Evolutionary conservation across 2,888 invertebrate species (phyloP).

Genomic region (Alsophila aescularia): DNA sequence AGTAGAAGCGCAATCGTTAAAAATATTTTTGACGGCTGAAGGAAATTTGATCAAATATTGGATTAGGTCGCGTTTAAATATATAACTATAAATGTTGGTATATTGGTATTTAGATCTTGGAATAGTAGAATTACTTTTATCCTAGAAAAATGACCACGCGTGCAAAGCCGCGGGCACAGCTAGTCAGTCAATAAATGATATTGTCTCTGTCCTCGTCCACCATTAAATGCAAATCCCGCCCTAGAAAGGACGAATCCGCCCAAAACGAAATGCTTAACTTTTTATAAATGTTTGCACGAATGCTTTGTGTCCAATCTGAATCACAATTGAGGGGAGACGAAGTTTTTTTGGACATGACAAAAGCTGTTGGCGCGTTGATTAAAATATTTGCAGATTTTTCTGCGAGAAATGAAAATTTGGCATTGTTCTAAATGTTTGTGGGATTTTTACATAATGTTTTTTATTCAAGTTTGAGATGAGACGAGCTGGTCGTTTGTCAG

Average conservation of each 20-base stretch:
- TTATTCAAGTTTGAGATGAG: no score
- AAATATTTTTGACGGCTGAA: no score
- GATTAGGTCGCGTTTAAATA: no score
- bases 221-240: conserved; percentile 60
- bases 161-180: no score
- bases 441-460: conserved; percentile 15
- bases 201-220: conserved; percentile 31
- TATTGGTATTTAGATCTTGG: no score
- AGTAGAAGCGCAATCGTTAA: no score
- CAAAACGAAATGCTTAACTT: conserved; percentile 63
- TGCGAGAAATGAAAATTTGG: conserved; percentile 24
- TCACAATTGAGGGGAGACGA: conserved; percentile 58
- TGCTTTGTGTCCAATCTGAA: conserved; percentile 67
- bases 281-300: conserved; percentile 71
- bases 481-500: neutral
- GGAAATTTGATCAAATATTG: no score
- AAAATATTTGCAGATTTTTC: conserved; percentile 68
- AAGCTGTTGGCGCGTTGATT: conserved; percentile 68
- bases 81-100: no score
- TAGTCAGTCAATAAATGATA: conserved; percentile 40
- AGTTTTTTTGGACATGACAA: conserved; percentile 58
- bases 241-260: conserved; percentile 17
- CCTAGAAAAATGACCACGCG: no score
- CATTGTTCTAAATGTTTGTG: conserved; percentile 26
- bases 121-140: no score